Base-by-base conservation (phyloP, 2,113 vertebrate genomes). In the Megaleporinus macrocephalus region DNA sequence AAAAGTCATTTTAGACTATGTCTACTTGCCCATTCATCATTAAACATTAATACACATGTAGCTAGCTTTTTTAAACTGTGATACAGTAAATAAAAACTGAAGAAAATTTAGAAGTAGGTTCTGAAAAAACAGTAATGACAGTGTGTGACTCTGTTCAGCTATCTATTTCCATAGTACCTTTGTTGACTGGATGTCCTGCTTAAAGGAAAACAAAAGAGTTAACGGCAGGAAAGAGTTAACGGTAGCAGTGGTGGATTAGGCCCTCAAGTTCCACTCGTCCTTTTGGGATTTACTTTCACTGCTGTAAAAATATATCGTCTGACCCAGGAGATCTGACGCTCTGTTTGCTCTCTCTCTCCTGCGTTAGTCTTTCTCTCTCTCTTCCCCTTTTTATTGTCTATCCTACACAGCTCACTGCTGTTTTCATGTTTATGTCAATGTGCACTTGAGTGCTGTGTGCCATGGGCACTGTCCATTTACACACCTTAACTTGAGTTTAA, bases 301-400 rank as follows among this genome's bases (percentile, higher is more conserved):
- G n/a, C 47, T 76, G 81, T 86, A 73, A 79, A 90, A 89, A 88
- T 53, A 89, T 86, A 69, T 66, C 26, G 22, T 51, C 27, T 62
- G 44, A 80, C 83, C 27, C 57, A 36, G 33, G 22, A 41, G 49
- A 55, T 11, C 27, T 5, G 0, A 22, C 3, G 18, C 9, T 73
- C 27, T 33, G 2, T 33, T 15, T 5, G 11, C 36, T 61, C n/a
- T 81, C 47, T 66, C 72, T n/a, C n/a, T 9, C 9, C 10, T 49
- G 12, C 41, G 33, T 63, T 16, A 29, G 59, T 63, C 73, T 29
- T 36, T 71, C 61, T 69, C 27, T 33, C 62, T 65, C 55, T 53
- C 53, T 62, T n/a, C 14, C 33, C 0, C 6, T 2, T 12, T 1
- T 0, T 36, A 22, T 44, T 44, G 9, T 51, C 49, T 71, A 13